Conservation (phyloP, 2,113 vertebrate genomes). For the Erinaceus europaeus region DNA sequence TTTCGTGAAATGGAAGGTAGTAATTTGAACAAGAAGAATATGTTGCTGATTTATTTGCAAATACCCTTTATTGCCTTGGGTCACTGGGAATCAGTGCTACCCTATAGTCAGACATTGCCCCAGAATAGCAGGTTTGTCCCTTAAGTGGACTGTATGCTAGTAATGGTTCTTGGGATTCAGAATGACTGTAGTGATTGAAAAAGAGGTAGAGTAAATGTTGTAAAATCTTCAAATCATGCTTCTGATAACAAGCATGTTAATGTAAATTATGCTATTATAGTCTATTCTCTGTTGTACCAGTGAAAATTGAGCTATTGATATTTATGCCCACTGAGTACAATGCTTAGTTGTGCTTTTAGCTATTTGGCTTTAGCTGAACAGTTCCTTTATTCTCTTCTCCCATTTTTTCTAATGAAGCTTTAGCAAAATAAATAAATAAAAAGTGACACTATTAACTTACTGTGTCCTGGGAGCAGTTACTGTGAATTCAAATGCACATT, state of each 20-base stretch:
- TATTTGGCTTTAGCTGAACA: slow-evolving; percentile 44
- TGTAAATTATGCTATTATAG: slow-evolving; percentile 44
- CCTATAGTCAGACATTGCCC: neutral
- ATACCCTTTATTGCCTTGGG: neutral
- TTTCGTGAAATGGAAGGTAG: neutral
- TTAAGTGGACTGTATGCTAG: neutral
- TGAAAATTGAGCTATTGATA: slow-evolving; percentile 55
- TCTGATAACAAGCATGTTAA: slow-evolving; percentile 43
- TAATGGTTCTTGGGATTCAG: neutral
- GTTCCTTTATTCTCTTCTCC: slow-evolving; percentile 25
- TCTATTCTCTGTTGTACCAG: neutral
- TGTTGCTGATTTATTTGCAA: slow-evolving; percentile 31
- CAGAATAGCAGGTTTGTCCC: neutral
- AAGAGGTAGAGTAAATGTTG: neutral
- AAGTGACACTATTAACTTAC: slow-evolving; percentile 63
- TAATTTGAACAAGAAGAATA: neutral
- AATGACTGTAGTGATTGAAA: neutral
- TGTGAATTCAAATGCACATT: slow-evolving; percentile 56
- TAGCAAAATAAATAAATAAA: slow-evolving; percentile 17
- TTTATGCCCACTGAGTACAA: slow-evolving; percentile 36
- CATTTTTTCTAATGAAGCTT: slow-evolving; percentile 46
- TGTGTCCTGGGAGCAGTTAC: slow-evolving; percentile 43
- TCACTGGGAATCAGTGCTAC: neutral
- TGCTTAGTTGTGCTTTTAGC: slow-evolving; percentile 34
- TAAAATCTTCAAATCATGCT: slow-evolving; percentile 26